Evolutionary conservation across 2,888 invertebrate species (phyloP).

Genomic region (Pammene aurita): DNA sequence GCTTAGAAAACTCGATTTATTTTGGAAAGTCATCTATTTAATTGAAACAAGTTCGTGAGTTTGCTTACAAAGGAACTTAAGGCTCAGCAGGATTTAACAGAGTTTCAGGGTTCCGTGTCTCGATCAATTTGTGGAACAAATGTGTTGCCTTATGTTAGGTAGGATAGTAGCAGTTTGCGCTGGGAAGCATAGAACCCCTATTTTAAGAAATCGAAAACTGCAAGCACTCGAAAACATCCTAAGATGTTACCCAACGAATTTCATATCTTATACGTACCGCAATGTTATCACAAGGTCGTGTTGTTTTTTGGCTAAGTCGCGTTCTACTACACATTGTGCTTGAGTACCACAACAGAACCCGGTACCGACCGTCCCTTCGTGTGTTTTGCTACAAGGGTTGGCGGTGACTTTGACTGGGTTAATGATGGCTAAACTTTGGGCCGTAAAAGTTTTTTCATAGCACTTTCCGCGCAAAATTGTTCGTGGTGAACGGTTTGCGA

Average conservation of each 20-base stretch:
- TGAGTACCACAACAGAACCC: slow-evolving; percentile 18
- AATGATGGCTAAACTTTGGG: slow-evolving; percentile 37
- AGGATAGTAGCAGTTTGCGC: not conserved
- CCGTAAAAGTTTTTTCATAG: slow-evolving; percentile 39
- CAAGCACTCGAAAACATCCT: too few species aligned
- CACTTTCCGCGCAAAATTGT: slow-evolving; percentile 22
- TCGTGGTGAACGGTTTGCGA: slow-evolving; percentile 26
- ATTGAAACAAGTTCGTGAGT: slow-evolving; percentile 59
- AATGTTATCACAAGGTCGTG: not conserved
- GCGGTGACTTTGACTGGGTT: slow-evolving; percentile 38
- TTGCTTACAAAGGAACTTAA: slow-evolving; percentile 47
- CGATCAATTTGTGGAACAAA: not conserved
- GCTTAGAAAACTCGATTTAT: slow-evolving; percentile 57
- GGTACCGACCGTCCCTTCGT: not conserved
- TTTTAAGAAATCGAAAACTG: too few species aligned
- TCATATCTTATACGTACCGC: too few species aligned
- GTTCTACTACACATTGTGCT: not conserved
- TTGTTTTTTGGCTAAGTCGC: not conserved
- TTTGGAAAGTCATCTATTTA: slow-evolving; percentile 64
- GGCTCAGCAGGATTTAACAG: slow-evolving; percentile 43
- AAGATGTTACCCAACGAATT: too few species aligned
- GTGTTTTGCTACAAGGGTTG: slow-evolving; percentile 37
- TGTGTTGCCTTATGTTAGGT: not conserved
- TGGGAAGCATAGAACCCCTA: too few species aligned
- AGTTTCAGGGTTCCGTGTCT: slow-evolving; percentile 29